Evolutionary conservation across 2,888 invertebrate genomes (phyloP).

Genomic region (Sturmia bella): DNA sequence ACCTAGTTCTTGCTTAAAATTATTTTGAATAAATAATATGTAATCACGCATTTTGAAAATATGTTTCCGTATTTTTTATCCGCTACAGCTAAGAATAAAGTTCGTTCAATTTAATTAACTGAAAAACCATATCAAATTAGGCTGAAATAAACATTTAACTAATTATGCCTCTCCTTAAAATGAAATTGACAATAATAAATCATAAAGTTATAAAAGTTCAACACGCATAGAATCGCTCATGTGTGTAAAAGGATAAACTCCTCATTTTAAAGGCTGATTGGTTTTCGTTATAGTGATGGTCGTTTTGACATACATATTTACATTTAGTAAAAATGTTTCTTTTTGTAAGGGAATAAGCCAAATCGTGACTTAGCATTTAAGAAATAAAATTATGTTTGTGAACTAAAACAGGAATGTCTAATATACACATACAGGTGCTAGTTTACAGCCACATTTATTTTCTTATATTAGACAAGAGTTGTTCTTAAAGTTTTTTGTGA

Average conservation of each 20-base stretch:
- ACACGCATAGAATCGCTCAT: slow-evolving; percentile 37
- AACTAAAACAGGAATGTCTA: slow-evolving; percentile 21
- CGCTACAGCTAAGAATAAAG: neutral
- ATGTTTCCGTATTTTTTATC: neutral
- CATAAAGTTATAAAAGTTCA: slow-evolving; percentile 46
- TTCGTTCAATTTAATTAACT: slow-evolving; percentile 38
- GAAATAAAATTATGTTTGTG: slow-evolving; percentile 50
- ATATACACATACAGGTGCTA: slow-evolving; percentile 53
- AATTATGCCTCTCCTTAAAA: slow-evolving; percentile 50
- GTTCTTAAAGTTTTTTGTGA: neutral
- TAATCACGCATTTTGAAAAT: slow-evolving; percentile 1
- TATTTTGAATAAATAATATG: neutral
- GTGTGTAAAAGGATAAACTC: neutral
- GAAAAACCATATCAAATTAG: slow-evolving; percentile 35
- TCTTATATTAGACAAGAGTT: neutral
- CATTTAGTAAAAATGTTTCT: no score
- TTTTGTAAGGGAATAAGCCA: neutral
- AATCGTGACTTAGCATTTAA: slow-evolving; percentile 64
- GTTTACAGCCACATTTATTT: slow-evolving; percentile 17
- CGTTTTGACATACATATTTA: neutral
- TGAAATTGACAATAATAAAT: slow-evolving; percentile 19
- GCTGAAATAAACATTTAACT: slow-evolving; percentile 48
- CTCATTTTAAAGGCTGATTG: no score
- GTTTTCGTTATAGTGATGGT: neutral
- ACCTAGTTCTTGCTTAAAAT: no score